Conservation (phyloP, 2,113 vertebrate genomes). For the Eonycteris spelaea region DNA sequence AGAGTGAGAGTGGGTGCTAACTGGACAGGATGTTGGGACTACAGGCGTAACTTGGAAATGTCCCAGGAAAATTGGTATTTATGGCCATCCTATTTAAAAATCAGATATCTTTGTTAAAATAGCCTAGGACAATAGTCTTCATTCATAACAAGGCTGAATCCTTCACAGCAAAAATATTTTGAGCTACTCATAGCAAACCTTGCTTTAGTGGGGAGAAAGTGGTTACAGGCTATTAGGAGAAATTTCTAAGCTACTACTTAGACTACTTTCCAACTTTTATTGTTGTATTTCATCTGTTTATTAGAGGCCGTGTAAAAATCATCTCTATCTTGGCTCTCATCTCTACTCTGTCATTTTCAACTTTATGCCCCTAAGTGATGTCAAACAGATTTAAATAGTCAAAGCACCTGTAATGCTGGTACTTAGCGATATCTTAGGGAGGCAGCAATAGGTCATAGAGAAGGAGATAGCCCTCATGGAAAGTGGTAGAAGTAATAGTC, state of each 20-base stretch:
- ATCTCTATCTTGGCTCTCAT: background rate
- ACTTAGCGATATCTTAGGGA: background rate
- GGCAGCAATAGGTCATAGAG: background rate
- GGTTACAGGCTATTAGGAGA: background rate
- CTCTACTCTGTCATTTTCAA: background rate
- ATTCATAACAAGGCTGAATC: background rate
- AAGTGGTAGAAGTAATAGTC: background rate
- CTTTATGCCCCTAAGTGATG: background rate
- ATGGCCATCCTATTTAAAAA: background rate
- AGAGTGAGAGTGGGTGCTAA: background rate
- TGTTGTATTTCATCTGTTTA: background rate
- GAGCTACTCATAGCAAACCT: background rate
- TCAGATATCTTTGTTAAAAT: background rate
- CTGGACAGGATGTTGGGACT: background rate
- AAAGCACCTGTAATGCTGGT: background rate
- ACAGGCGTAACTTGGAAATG: background rate
- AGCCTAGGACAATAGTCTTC: background rate
- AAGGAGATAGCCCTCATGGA: background rate
- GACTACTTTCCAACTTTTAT: background rate
- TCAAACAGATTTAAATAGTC: background rate
- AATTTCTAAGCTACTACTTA: background rate
- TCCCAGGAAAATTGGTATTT: background rate
- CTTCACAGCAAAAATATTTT: background rate
- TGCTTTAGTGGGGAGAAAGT: background rate
- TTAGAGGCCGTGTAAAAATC: background rate